A percentile compares a stretch with the other conserved stretches of the same genome.
These are phyloP conservation scores for Ictalurus punctatus DNA, from an alignment of 2,113 vertebrate species.

Conservation along the genomic window DNA sequence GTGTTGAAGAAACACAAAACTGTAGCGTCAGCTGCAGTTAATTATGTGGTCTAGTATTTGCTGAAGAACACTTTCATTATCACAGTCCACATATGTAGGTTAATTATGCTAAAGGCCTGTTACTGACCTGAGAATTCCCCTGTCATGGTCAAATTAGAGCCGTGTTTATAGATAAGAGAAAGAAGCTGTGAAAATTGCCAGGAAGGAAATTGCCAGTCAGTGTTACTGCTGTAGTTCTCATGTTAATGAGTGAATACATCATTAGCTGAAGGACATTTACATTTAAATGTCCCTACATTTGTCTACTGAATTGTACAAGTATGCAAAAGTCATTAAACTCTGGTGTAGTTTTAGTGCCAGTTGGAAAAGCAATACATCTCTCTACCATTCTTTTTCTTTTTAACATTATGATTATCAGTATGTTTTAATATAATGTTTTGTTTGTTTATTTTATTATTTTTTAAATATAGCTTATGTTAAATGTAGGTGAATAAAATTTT, in stretches of 20 bases:
- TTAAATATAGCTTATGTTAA: conserved; percentile 36
- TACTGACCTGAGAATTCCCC: conserved; percentile 31
- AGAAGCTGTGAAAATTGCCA: not conserved
- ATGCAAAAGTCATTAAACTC: conserved; percentile 13
- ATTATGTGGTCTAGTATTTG: conserved; percentile 32
- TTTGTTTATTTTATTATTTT: conserved; percentile 10
- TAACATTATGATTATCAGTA: conserved; percentile 46
- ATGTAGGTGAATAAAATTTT: conserved; percentile 60
- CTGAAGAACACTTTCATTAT: conserved; percentile 33
- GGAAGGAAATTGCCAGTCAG: not conserved
- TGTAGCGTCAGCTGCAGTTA: conserved; percentile 20
- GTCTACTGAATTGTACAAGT: conserved; percentile 1
- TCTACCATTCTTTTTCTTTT: conserved; percentile 27
- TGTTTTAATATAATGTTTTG: conserved; percentile 8
- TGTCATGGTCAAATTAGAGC: conserved; percentile 20
- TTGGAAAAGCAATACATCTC: conserved; percentile 14
- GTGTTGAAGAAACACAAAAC: conserved; percentile 28
- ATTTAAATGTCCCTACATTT: conserved; percentile 3
- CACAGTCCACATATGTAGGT: conserved; percentile 14
- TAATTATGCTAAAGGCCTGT: conserved; percentile 26
- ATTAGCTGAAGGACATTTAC: conserved; percentile 32
- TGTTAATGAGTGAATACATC: conserved; percentile 20
- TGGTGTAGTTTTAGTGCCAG: conserved; percentile 6
- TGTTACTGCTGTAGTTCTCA: conserved; percentile 4
- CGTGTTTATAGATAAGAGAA: not conserved